Evolutionary conservation across 2,797 vertebrate species (phyloP), one percentile per base, ranked within the genome.

Genomic region (Thunnus albacares): DNA sequence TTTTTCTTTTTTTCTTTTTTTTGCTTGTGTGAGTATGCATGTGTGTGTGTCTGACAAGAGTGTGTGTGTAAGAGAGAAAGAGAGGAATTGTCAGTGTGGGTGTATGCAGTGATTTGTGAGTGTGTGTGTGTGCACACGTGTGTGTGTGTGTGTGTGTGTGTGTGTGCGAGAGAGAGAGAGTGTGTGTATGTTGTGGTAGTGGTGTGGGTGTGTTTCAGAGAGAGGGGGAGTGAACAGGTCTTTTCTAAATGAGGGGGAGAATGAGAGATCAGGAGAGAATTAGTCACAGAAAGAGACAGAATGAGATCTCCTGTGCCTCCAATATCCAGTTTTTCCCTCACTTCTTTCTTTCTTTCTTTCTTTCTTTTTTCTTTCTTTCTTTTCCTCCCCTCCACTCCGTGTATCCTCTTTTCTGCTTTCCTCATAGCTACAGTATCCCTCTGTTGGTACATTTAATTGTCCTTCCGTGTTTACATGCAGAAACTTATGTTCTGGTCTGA

Each of bases 171-270:
- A 47, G 73, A 30, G 68, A 7, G 55, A 47, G 75, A 24, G 73
- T 10, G 82, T 59, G 52, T 76, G 66, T 56, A 15, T 60, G 69
- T 33, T 77, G 80, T 79, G 72, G 70, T 81, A 79, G 74, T 5
- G 18, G 85, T 79, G 90, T 90, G 85, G 84, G 90, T 77, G 89
- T 89, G 84, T 87, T 86, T 84, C 86, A 82, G 84, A 77, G 80
- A 58, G 78, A 64, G 80, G 71, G 82, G 88, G 75, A 58, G 83
- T n/a, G 24, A 89, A 69, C 84, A 89, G 89, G 91, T 92, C 89
- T 90, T 91, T 88, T 91, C 87, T 91, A 90, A 91, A 91, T 74
- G 88, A 91, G 91, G 82, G 85, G 83, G 86, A 89, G 88, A 90
- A 83, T 26, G 55, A 83, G 76, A 82, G 90, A 87, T 92, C 88